These are phyloP conservation scores for Parasteatoda tepidariorum DNA, from an alignment of 1,140 invertebrate genomes.

Conservation along the genomic window DNA sequence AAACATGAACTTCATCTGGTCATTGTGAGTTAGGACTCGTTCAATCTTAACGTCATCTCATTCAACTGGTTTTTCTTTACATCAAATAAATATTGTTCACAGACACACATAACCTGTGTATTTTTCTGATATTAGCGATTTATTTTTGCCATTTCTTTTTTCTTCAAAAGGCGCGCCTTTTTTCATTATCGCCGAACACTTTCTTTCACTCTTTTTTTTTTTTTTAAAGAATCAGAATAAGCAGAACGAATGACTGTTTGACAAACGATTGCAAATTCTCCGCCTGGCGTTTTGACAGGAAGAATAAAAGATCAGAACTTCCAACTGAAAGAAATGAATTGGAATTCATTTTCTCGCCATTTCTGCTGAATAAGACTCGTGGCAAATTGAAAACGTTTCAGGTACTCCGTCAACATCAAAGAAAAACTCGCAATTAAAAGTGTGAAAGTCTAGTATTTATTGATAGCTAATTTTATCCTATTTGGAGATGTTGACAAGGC, in stretches of 20 bases:
- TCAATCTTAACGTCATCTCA: conserved; percentile 28
- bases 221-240: too few species aligned
- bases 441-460: too few species aligned
- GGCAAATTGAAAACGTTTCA: conserved; percentile 41
- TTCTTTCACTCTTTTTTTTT: neutral
- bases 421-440: conserved; percentile 17
- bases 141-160: neutral
- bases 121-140: conserved; percentile 28
- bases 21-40: conserved; percentile 1
- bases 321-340: conserved; percentile 34
- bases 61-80: conserved; percentile 2
- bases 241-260: conserved; percentile 48
- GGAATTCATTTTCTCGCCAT: conserved; percentile 37
- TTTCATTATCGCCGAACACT: conserved; percentile 14
- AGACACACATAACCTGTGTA: conserved; percentile 6
- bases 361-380: conserved; percentile 12
- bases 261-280: conserved; percentile 57
- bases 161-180: neutral
- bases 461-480: too few species aligned
- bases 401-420: neutral
- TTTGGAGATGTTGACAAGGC: too few species aligned
- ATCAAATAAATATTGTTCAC: conserved; percentile 27
- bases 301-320: conserved; percentile 45
- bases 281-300: conserved; percentile 50
- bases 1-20: conserved; percentile 34